Conservation (phyloP, 2,113 vertebrate genomes). For the Tiliqua scincoides region DNA sequence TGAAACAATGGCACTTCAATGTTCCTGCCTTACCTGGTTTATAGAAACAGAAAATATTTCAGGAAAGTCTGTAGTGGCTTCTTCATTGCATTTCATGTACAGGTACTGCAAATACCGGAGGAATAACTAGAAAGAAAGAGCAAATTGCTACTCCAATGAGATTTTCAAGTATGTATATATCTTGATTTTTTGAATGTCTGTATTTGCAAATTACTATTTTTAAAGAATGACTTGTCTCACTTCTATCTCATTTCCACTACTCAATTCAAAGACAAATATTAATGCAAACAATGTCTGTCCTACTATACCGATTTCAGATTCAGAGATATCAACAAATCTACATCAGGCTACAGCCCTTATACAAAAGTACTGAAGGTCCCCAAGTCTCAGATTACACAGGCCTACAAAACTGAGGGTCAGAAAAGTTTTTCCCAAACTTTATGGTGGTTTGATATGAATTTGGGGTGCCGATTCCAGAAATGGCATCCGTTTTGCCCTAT, state of each 20-base stretch:
- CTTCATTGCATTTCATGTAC: slow-evolving; percentile 85
- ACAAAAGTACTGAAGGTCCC: not conserved
- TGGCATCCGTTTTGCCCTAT: too few species aligned
- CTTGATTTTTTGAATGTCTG: not conserved
- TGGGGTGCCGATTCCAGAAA: too few species aligned
- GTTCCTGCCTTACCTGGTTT: slow-evolving; percentile 80
- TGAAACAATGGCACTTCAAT: not conserved
- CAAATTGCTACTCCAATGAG: slow-evolving; percentile 7
- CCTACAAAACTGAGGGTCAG: too few species aligned
- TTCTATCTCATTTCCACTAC: not conserved
- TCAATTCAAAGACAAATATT: not conserved
- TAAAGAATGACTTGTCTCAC: not conserved
- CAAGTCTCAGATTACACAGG: not conserved
- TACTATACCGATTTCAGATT: not conserved
- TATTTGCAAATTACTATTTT: not conserved
- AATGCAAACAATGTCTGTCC: not conserved
- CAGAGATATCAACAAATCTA: not conserved
- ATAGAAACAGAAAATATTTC: slow-evolving; percentile 78
- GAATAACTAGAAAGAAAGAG: slow-evolving; percentile 79
- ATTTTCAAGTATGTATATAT: not conserved
- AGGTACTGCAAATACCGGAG: slow-evolving; percentile 92
- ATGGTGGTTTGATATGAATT: too few species aligned
- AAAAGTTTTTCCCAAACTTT: too few species aligned
- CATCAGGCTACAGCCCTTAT: not conserved
- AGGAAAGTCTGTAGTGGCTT: slow-evolving; percentile 71